phyloP scores from a whole-genome alignment of 92 coral and sea anemone genomes.

The Phymanthus crucifer region DNA sequence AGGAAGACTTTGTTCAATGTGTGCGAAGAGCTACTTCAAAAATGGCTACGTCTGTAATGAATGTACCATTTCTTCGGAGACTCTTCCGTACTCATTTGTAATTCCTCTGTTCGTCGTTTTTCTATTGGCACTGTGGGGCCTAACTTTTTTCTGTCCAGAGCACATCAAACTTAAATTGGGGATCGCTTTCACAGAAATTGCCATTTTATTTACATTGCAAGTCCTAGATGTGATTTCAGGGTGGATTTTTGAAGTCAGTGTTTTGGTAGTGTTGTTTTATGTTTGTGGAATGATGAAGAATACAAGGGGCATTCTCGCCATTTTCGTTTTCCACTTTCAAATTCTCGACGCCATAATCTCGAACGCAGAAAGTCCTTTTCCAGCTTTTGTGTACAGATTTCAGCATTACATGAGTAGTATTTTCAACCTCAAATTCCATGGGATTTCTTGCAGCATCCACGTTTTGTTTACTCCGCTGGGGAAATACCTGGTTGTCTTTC shows the following conservation, averaged over 20 bases:
- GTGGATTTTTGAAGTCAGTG: conserved; percentile 69
- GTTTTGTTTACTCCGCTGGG: conserved; percentile 55
- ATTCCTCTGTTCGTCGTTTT: conserved; percentile 15
- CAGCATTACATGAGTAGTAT: conserved; percentile 61
- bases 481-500: conserved; percentile 40
- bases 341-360: conserved; percentile 63
- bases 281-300: conserved; percentile 57
- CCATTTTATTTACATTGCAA: conserved; percentile 38
- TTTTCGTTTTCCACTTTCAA: conserved; percentile 61
- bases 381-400: conserved; percentile 30
- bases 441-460: conserved; percentile 54
- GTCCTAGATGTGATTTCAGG: conserved; percentile 55
- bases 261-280: conserved; percentile 58
- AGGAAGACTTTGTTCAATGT: conserved; percentile 54
- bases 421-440: conserved; percentile 56
- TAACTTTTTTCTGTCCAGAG: conserved; percentile 24
- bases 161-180: conserved; percentile 23
- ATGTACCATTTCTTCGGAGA: conserved; percentile 33
- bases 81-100: not conserved
- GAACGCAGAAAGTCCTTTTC: conserved; percentile 41
- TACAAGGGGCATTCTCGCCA: conserved; percentile 59
- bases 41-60: conserved; percentile 43
- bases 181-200: conserved; percentile 31
- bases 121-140: conserved; percentile 34
- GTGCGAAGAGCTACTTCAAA: conserved; percentile 53